Base-by-base conservation (phyloP, 2,797 vertebrate species). In the Luscinia megarhynchos region DNA sequence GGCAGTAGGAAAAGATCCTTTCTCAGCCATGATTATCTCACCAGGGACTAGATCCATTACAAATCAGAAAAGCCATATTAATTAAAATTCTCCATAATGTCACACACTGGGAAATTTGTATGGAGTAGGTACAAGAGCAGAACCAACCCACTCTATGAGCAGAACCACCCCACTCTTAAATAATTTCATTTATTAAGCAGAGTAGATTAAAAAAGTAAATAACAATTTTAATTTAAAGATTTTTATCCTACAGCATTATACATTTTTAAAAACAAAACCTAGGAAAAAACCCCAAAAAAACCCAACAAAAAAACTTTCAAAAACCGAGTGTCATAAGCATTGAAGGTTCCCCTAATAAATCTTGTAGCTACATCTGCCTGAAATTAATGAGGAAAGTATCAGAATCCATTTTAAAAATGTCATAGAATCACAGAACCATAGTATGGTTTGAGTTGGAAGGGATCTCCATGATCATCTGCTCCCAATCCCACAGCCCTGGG, bases 401-500 rank as follows among this genome's bases (percentile, higher is more conserved):
- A n/a, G 16, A 91, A 86, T 59, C 2, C 13, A 59, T 45, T 48
- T 45, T 20, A 55, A 26, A 10, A 53, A 69, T 62, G 29, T 22
- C n/a, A 30, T 0, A 40, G 29, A 72, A 51, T n/a, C 38, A 29
- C 8, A 29, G 22, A 57, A 26, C 45, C n/a, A 16, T 34, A 15
- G 13, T 58, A 51, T 34, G 7, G 3, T n/a, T 30, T 77, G 43
- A 30, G 9, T 3, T 70, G 2, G 10, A 26, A 58, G 14, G 15
- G 29, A 27, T 2, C 10, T 30, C 24, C 17, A 64, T 40, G 45
- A n/a, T 40, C 13, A n/a, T 23, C 20, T 30, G 10, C 4, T 58
- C 58, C n/a, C 20, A 51, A 15, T 4, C 0, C 4, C 27, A 41
- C 10, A 15, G 14, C 29, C 24, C 34, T 5, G 3, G 29, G 14